Conservation (phyloP, 1,140 invertebrate genomes). For the Dreissena polymorpha region DNA sequence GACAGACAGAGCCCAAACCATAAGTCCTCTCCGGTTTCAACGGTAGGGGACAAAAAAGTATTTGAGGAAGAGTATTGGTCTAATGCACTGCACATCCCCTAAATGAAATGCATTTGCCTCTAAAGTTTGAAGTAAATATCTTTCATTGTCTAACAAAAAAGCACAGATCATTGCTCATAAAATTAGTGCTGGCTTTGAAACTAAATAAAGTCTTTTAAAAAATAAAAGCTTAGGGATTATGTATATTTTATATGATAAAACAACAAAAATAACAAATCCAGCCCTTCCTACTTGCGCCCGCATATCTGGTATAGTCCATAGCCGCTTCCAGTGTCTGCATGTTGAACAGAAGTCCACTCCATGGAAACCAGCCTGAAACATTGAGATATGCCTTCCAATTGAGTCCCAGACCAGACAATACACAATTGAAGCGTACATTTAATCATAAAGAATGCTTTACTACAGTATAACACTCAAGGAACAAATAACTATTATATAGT, state of each 20-base stretch:
- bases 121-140: neutral
- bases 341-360: slow-evolving; percentile 26
- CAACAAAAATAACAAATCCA: too few species aligned
- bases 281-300: slow-evolving; percentile 19
- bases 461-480: too few species aligned
- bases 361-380: slow-evolving; percentile 36
- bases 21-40: too few species aligned
- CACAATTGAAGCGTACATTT: too few species aligned
- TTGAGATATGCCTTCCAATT: neutral
- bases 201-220: neutral
- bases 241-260: too few species aligned
- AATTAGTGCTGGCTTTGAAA: neutral
- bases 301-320: slow-evolving; percentile 29
- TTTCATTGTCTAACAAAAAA: neutral
- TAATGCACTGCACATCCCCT: too few species aligned
- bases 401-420: too few species aligned
- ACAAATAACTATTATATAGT: too few species aligned
- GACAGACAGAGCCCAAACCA: too few species aligned
- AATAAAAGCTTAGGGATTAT: neutral
- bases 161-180: neutral
- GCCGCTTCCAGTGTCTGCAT: slow-evolving; percentile 26
- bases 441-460: too few species aligned
- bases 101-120: neutral
- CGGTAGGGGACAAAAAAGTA: too few species aligned
- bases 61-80: too few species aligned